Evolutionary conservation across 2,888 invertebrate species (phyloP), one percentile per base, ranked within the genome.

Genomic region (Congeria kusceri): DNA sequence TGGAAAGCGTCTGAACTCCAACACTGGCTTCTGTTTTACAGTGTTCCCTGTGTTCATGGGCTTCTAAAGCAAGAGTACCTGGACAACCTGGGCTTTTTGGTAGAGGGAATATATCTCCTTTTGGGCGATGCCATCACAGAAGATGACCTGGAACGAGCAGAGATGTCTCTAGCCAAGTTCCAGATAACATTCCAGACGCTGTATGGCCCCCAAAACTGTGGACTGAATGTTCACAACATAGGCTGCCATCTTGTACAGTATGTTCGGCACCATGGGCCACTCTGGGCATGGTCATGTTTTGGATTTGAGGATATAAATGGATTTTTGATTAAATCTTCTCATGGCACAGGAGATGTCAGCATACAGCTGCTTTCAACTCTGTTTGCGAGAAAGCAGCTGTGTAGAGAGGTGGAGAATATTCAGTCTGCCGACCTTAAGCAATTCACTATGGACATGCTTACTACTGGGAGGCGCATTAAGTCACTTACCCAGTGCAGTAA

Each of bases 271-370:
- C 59, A 49, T 18, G 69, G 76, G 13, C 76, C 76, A 25, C 32
- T 76, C 13, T 76, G 76, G 76, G 58, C 64, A n/a, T 76, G 76
- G 76, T 68, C 67, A 13, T 74, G 74, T 29, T 74, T 76, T 23
- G 59, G 64, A 3, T 76, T 70, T 39, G 76, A 76, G 47, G 70
- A 69, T 25, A 27, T 64, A 44, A 76, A 75, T 47, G 61, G 69
- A 9, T 18, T 69, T 1, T 18, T 69, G n/a, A 1, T 69, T 18
- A 47, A 49, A 32, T 61, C 61, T 20, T 25, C 29, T 32, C 69
- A 69, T 69, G 69, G 69, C 1, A 69, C 69, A 0, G 61, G 61
- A 2, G 25, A 69, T 53, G 61, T 69, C 3, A 27, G 46, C 18
- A 3, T 11, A 5, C 59, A 68, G 39, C 46, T 68, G n/a, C 44